Evolutionary conservation across 1,140 invertebrate genomes (phyloP).

Genomic region (Atta texana): DNA sequence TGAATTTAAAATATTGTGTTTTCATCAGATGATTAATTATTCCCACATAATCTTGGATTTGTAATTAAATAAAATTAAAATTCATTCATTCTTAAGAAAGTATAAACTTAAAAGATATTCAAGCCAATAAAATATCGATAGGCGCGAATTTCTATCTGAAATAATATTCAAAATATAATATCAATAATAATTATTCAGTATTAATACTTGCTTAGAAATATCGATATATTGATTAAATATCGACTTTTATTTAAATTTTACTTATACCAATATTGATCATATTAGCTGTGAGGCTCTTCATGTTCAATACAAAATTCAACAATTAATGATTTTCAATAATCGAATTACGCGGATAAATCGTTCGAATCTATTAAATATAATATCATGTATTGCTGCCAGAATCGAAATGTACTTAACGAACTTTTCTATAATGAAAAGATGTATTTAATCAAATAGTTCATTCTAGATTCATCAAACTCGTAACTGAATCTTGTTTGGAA

Average conservation of each 20-base stretch:
- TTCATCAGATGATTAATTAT: neutral
- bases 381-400: neutral
- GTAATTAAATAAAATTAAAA: neutral
- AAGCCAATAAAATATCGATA: neutral
- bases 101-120: neutral
- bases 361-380: neutral
- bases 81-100: neutral
- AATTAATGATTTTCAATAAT: neutral
- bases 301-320: neutral
- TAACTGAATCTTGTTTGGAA: slow-evolving; percentile 22
- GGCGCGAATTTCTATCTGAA: too few relatives aligned
- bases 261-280: neutral
- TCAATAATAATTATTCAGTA: neutral
- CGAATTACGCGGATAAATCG: neutral
- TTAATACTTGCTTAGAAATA: neutral
- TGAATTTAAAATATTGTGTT: neutral
- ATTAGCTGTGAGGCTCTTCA: neutral
- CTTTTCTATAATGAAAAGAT: neutral
- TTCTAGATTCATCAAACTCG: neutral
- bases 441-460: neutral
- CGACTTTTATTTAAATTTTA: neutral
- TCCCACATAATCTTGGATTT: neutral
- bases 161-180: neutral
- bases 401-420: neutral
- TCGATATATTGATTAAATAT: too few relatives aligned